Evolutionary conservation across 2,888 invertebrate genomes (phyloP).

Genomic region (Agrotis exclamationis): DNA sequence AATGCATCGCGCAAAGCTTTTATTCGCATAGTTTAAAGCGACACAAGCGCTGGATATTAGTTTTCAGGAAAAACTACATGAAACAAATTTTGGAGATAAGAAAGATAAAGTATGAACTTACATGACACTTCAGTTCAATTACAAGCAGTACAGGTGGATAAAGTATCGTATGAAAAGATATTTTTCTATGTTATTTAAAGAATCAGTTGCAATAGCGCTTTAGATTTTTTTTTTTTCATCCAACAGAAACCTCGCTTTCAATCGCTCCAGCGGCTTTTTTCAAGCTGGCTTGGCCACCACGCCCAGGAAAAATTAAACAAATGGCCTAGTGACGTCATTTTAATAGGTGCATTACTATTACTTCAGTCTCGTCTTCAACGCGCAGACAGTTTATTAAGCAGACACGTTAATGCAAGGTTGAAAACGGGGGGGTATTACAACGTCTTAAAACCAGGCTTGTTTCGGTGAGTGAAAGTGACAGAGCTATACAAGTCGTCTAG

Average conservation of each 20-base stretch:
- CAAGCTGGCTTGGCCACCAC: constrained; percentile 36
- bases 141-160: too few relatives aligned
- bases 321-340: constrained; percentile 80
- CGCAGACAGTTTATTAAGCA: constrained; percentile 69
- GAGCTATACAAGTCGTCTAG: too few relatives aligned
- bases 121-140: too few relatives aligned
- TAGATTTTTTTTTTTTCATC: too few relatives aligned
- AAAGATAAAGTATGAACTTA: too few relatives aligned
- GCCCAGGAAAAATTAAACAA: constrained; percentile 76
- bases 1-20: constrained; percentile 69
- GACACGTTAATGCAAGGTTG: constrained; percentile 23
- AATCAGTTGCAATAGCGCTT: neutral
- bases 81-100: neutral
- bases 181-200: too few relatives aligned
- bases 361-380: constrained; percentile 68
- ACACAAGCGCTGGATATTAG: constrained; percentile 51
- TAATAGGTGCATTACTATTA: constrained; percentile 83
- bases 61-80: neutral
- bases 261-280: constrained; percentile 40
- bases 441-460: too few relatives aligned
- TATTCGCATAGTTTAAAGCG: constrained; percentile 58
- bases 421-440: too few relatives aligned
- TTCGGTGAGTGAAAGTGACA: too few relatives aligned
- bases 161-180: too few relatives aligned
- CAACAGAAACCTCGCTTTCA: constrained; percentile 10